Conservation (phyloP, 2,888 invertebrate species). For the Auanema sp. region DNA sequence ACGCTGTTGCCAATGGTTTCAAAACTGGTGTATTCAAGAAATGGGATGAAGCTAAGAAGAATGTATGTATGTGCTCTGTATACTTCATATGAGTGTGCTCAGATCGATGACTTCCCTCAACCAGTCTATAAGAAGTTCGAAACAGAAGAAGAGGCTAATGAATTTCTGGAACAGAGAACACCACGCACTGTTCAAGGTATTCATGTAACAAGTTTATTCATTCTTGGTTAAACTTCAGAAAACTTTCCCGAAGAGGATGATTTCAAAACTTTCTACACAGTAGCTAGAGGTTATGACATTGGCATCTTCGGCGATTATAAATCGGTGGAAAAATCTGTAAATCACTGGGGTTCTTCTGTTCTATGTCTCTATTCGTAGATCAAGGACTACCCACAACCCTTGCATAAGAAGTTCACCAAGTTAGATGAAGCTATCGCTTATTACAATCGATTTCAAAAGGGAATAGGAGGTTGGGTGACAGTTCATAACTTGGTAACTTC, state of each 20-base stretch:
- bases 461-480: constrained; percentile 22
- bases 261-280: constrained; percentile 43
- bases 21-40: constrained; percentile 27
- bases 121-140: constrained; percentile 52
- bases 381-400: constrained; percentile 44
- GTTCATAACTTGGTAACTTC: constrained; percentile 1
- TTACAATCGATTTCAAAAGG: constrained; percentile 41
- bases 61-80: constrained; percentile 9
- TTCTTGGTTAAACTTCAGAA: not conserved
- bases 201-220: constrained; percentile 3
- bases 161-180: constrained; percentile 37
- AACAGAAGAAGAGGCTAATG: constrained; percentile 45
- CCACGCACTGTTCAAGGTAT: constrained; percentile 35
- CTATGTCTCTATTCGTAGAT: constrained; percentile 31
- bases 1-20: constrained; percentile 50
- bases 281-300: constrained; percentile 46
- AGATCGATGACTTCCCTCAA: constrained; percentile 51
- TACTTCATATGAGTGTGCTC: constrained; percentile 4
- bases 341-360: not conserved
- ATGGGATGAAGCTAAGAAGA: constrained; percentile 23
- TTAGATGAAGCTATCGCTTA: constrained; percentile 44
- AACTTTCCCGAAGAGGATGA: constrained; percentile 19
- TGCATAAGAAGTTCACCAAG: constrained; percentile 47
- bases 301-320: constrained; percentile 48
- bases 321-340: constrained; percentile 44